Percentiles rank a stretch among this genome's conserved stretches.
These are phyloP conservation scores for Genyomyrus donnyi DNA, from an alignment of 2,113 vertebrate genomes.

Conservation along the genomic window DNA sequence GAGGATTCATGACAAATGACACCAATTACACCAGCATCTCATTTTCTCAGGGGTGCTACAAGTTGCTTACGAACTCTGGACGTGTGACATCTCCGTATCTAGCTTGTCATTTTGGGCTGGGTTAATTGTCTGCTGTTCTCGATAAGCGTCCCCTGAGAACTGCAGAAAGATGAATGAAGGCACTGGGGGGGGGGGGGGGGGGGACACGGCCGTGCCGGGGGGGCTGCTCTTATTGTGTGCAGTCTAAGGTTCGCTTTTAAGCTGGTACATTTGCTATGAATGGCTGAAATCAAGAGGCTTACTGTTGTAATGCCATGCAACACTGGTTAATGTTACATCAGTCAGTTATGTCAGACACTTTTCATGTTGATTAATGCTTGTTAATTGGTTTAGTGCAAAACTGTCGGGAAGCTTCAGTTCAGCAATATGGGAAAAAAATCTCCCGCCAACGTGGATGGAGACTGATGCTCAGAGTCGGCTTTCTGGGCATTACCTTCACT, in stretches of 20 bases:
- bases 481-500: too few species aligned
- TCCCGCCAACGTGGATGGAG: too few species aligned
- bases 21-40: not conserved
- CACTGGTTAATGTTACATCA: not conserved
- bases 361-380: not conserved
- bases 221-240: not conserved
- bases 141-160: not conserved
- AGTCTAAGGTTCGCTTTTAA: not conserved
- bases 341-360: not conserved
- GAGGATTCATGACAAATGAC: not conserved
- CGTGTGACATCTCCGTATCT: not conserved
- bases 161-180: not conserved
- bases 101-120: not conserved
- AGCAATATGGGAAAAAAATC: not conserved
- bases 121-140: not conserved
- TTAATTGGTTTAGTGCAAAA: not conserved
- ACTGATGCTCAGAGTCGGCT: too few species aligned
- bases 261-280: not conserved
- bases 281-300: not conserved
- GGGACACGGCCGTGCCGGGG: not conserved
- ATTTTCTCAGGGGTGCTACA: not conserved
- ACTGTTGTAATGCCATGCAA: not conserved
- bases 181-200: not conserved
- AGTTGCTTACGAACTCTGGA: not conserved
- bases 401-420: not conserved